Evolutionary conservation across 2,113 vertebrate species (phyloP), one percentile per base, ranked within the genome.

Genomic region (Peromyscus maniculatus): DNA sequence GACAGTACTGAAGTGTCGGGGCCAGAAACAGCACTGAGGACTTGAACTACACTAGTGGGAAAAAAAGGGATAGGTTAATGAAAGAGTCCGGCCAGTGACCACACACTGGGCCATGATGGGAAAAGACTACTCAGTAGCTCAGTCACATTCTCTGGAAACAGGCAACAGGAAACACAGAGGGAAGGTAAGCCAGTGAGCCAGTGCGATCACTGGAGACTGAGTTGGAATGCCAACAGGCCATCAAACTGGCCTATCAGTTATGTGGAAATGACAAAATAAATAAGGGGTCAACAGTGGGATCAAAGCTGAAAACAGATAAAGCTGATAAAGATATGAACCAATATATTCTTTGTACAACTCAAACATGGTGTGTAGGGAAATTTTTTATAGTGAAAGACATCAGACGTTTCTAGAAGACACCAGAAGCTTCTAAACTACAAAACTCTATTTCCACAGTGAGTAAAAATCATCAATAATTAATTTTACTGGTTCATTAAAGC

Each of bases 241-340:
- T 90, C 33, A 80, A 92, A 91, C 0, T 77, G 59, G 72, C 8
- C 21, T 67, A 90, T 66, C 13, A 91, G 46, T 26, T 39, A 69
- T 62, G 57, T 91, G 84, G 39, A 96, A 94, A 97, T 78, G 21
- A 82, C n/a, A 86, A 93, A 43, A n/a, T 12, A 39, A 77, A 59
- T 12, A 12, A 28, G 22, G 62, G 36, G 71, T 91, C 77, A 95
- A 69, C 21, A 89, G 16, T 66, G 3, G 17, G 26, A 86, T 71
- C 49, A 86, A 93, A 93, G 77, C 57, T 55, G 55, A 46, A 59
- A 78, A 33, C 33, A 93, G 52, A 96, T 78, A 82, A 17, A 39
- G 39, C 92, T 52, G 86, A 78, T 87, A 59, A 89, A 72, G 57
- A 96, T 28, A 95, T 59, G 71, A 84, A 7, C 77, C 92, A 91